phyloP scores from a whole-genome alignment of 2,113 vertebrate species.

The Lycaon pictus region DNA sequence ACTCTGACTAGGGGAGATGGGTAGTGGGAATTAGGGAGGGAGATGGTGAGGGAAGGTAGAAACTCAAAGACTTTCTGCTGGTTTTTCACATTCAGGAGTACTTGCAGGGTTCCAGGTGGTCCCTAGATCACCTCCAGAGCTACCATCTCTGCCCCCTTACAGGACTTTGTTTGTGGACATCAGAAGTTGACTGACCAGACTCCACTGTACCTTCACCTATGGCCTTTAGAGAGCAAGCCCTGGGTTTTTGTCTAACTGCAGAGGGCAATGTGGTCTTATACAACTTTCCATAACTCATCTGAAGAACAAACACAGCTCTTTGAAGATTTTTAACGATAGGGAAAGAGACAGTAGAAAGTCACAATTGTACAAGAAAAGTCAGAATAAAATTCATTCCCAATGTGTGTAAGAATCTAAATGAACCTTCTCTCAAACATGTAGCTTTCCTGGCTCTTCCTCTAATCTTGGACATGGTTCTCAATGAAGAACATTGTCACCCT shows the following conservation, averaged over 20 bases:
- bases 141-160: neutral
- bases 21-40: neutral
- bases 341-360: neutral
- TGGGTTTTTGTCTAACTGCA: neutral
- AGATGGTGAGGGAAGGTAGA: neutral
- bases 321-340: neutral
- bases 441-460: neutral
- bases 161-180: neutral
- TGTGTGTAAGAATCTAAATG: neutral
- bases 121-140: neutral
- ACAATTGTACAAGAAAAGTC: neutral
- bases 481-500: neutral
- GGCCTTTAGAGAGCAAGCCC: neutral
- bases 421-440: neutral
- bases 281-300: neutral
- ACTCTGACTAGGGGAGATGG: neutral
- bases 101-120: neutral
- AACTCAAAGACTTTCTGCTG: neutral
- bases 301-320: neutral
- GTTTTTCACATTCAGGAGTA: neutral
- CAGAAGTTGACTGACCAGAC: neutral
- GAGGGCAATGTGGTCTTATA: neutral
- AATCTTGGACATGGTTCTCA: neutral
- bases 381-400: neutral
- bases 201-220: neutral